These are phyloP conservation scores for Archaeoteleia sp. DNA, from an alignment of 2,888 invertebrate species.

Conservation along the genomic window DNA sequence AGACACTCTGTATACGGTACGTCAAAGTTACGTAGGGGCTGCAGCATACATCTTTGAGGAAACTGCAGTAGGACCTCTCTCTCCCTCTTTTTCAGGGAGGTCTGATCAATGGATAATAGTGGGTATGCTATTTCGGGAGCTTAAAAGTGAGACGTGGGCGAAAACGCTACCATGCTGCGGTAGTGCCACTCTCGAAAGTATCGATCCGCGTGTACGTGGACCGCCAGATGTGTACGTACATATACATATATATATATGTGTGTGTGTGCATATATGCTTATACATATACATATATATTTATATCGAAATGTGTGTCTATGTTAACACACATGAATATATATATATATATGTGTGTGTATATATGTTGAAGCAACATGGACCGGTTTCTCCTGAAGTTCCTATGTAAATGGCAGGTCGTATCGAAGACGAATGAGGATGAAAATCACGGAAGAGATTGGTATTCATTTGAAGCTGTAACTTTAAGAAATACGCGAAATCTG, in stretches of 20 bases:
- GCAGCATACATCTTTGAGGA: constrained; percentile 16
- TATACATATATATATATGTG: neutral
- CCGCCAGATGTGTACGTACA: constrained; percentile 18
- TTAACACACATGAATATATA: neutral
- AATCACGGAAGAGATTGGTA: constrained; percentile 28
- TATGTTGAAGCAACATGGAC: constrained; percentile 15
- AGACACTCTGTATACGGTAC: too few species aligned
- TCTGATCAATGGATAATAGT: constrained; percentile 45
- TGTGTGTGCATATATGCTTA: constrained; percentile 4
- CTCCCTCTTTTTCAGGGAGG: constrained; percentile 12
- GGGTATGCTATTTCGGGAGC: constrained; percentile 44
- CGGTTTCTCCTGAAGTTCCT: constrained; percentile 34
- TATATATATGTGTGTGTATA: neutral
- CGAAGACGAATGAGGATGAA: constrained; percentile 36
- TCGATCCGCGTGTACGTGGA: constrained; percentile 36
- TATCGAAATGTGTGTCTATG: neutral
- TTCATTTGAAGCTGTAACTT: neutral
- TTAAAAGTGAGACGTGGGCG: constrained; percentile 51
- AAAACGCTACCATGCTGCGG: constrained; percentile 46
- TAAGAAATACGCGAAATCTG: too few species aligned
- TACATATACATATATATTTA: constrained; percentile 6
- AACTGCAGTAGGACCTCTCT: constrained; percentile 19
- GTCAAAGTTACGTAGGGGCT: constrained; percentile 4
- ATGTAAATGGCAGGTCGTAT: constrained; percentile 39
- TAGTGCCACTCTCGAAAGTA: constrained; percentile 48